Percentiles rank a stretch among this genome's conserved stretches.
Conservation (phyloP, 2,888 invertebrate genomes). For the Subacronicta megacephala region DNA sequence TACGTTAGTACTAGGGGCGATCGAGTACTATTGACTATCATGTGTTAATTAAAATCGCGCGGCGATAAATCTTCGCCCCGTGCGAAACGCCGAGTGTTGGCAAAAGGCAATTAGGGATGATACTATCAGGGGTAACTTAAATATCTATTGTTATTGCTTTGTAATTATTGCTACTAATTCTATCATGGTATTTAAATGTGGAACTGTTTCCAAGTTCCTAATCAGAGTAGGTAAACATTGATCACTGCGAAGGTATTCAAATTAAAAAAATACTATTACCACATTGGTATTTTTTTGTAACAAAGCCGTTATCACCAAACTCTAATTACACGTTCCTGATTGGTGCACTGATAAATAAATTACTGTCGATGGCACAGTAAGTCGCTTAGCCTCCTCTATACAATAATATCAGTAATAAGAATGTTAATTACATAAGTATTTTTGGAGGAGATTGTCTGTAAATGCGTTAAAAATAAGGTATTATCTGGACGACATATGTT, state of each 20-base stretch:
- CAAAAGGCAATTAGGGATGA: slow-evolving; percentile 69
- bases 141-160: slow-evolving; percentile 53
- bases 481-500: slow-evolving; percentile 4
- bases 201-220: too few relatives aligned
- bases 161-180: slow-evolving; percentile 39
- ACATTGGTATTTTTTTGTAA: slow-evolving; percentile 19
- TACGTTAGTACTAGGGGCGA: slow-evolving; percentile 56
- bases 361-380: slow-evolving; percentile 45
- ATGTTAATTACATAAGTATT: slow-evolving; percentile 83
- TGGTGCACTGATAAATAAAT: slow-evolving; percentile 54
- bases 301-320: slow-evolving; percentile 42
- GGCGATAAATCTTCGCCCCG: slow-evolving; percentile 82
- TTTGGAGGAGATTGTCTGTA: slow-evolving; percentile 43
- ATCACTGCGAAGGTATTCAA: slow-evolving; percentile 12
- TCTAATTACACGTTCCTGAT: slow-evolving; percentile 55
- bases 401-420: slow-evolving; percentile 70
- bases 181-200: not conserved
- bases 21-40: slow-evolving; percentile 69
- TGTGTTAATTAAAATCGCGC: slow-evolving; percentile 81
- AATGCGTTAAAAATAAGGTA: slow-evolving; percentile 24
- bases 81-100: slow-evolving; percentile 77
- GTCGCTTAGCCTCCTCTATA: slow-evolving; percentile 29
- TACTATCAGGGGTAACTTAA: slow-evolving; percentile 58
- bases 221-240: too few relatives aligned
- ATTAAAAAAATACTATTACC: slow-evolving; percentile 1